Base-by-base conservation (phyloP, 2,888 invertebrate species). In the Drosophila barbarae region DNA sequence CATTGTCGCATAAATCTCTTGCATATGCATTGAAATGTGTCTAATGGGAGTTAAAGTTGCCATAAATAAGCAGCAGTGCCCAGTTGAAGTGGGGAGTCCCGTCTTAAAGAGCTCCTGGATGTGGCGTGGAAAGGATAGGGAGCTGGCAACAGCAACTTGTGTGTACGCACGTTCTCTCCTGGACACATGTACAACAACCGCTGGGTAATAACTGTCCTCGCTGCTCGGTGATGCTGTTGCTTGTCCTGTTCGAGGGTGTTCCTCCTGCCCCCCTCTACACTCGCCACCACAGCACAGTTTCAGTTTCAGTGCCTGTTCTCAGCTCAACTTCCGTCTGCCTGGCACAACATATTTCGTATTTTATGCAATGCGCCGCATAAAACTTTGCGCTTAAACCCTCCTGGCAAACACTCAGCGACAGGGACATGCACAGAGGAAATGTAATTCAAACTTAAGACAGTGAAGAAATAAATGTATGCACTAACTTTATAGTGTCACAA, bases 31-130 rank as follows among this genome's bases (percentile, higher is more conserved):
- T 78, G 73, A 77, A 86, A 88, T 86, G 79, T 78, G 82, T 73
- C 87, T 78, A 77, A 78, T 82, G 87, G 87, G 87, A 86, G 75
- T 80, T 83, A 78, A 79, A 84, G 74, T 73, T 72, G 76, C 84
- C 80, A 86, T 87, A 87, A 87, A 87, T 88, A 86, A 85, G 74
- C 69, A 61, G 34, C 52, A 34, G 38, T 23, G 23, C 35, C 21
- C 23, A 38, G 44, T 18, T n/a, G 32, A 35, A 42, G 39, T 23
- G 18, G 28, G n/a, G n/a, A 30, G 35, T 61, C 35, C 42, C 32
- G 30, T 36, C 61, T 60, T 44, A 60, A 63, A 63, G 60, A 36
- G 58, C 23, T 10, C 32, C 21, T 41, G 41, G 32, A 15, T 8
- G 21, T 26, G 23, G 21, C 34, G 26, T 49, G n/a, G 12, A 5